Percentiles rank a stretch among this genome's conserved stretches.
phyloP scores from a whole-genome alignment of 2,113 vertebrate genomes.

The Pontoporia blainvillei region DNA sequence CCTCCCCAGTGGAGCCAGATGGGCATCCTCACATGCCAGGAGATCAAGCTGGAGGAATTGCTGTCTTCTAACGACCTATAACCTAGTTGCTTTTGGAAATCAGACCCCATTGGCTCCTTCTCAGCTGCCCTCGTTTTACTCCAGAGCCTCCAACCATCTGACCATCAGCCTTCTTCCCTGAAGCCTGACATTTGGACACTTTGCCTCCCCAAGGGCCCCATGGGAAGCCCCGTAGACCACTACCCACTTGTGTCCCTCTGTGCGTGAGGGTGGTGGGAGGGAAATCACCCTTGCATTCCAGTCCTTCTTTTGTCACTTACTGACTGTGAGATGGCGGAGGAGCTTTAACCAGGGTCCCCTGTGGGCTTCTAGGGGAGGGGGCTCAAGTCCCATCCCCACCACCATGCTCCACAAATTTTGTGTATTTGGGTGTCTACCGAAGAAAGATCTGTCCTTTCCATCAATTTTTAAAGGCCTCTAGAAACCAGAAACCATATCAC shows the following conservation, averaged over 20 bases:
- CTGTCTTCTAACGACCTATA: not conserved
- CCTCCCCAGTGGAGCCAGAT: not conserved
- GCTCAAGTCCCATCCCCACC: too few relatives aligned
- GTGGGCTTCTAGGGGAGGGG: not conserved
- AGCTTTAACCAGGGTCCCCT: not conserved
- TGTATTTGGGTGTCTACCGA: rapidly evolving
- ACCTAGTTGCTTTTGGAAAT: not conserved
- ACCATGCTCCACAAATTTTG: not conserved
- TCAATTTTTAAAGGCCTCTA: not conserved
- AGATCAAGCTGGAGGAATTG: rapidly evolving
- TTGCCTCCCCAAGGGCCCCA: not conserved
- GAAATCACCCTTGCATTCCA: not conserved
- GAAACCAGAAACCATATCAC: not conserved
- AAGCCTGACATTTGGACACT: not conserved
- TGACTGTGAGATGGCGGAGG: not conserved
- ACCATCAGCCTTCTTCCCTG: not conserved
- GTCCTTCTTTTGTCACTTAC: not conserved
- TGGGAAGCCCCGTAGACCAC: not conserved
- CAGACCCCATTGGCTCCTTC: not conserved
- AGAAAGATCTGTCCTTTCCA: not conserved
- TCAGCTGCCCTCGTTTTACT: not conserved
- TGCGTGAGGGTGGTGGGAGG: not conserved
- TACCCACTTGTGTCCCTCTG: not conserved
- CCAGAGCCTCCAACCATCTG: not conserved
- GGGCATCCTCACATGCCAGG: not conserved